Evolutionary conservation across 2,113 vertebrate species (phyloP), one percentile per base, ranked within the genome.

Genomic region (Bostrychus sinensis): DNA sequence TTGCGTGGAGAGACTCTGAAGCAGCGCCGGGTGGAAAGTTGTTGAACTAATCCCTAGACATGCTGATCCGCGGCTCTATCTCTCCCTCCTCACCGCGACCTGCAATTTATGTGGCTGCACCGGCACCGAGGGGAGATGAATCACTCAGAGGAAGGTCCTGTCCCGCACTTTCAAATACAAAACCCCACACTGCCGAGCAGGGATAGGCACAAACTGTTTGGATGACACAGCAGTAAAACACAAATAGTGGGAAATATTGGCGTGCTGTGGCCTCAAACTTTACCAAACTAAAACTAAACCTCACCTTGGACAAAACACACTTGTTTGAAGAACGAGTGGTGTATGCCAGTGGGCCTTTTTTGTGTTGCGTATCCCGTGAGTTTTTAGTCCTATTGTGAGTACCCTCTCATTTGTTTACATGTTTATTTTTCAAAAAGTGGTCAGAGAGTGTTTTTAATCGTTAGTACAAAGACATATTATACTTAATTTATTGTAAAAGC

Each of bases 11-110:
- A 63, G 4, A 19, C 66, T 23, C 0, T 26, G 48, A 36, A 39
- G 64, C 70, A 28, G 53, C 12, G 8, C 62, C 5, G 61, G 38
- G 62, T 51, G 62, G 63, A 83, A 80, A 78, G 59, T 66, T 75
- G 74, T 75, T 73, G 50, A 50, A 17, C 72, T 81, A 70, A 82
- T 78, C 68, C 81, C 26, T 60, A 68, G 58, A 50, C 76, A 58
- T 3, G 76, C 80, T 63, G 78, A 71, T 83, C 78, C 61, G 68
- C n/a, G 58, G 67, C 72, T 77, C 64, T 54, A 48, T 70, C 70
- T 70, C 70, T 57, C 66, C 70, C 46, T 37, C 4, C 66, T 70
- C 3, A 45, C 68, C 66, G 80, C 1, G 56, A 43, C 26, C 67
- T 41, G 45, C 75, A 66, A 66, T 84, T 68, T 67, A 62, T 69